Conservation (phyloP, 1,140 invertebrate species). For the Mizuhopecten yessoensis region DNA sequence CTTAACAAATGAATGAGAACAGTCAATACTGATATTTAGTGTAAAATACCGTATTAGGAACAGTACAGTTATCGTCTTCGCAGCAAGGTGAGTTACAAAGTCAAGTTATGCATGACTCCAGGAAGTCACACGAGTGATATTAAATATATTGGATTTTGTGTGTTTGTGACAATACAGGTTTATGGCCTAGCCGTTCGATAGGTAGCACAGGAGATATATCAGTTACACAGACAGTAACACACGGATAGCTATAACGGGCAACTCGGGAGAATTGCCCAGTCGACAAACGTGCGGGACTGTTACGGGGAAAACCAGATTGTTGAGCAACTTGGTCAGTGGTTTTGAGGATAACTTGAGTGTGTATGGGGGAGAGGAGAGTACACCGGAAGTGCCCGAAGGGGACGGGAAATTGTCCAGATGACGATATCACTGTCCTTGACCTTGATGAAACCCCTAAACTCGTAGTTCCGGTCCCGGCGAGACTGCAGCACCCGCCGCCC, state of each 20-base stretch:
- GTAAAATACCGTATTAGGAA: not conserved
- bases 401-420: slow-evolving; percentile 21
- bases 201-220: slow-evolving; percentile 17
- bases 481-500: not conserved
- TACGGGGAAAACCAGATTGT: not conserved
- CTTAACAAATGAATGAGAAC: not conserved
- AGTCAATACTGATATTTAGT: not conserved
- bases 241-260: not conserved
- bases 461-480: not conserved
- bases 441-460: slow-evolving; percentile 9
- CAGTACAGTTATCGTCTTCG: not conserved
- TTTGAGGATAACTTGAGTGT: not conserved
- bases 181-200: slow-evolving; percentile 23
- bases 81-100: not conserved
- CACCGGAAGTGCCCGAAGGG: slow-evolving; percentile 36
- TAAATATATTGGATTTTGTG: slow-evolving; percentile 12
- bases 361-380: slow-evolving; percentile 22
- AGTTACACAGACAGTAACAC: not conserved
- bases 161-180: slow-evolving; percentile 20
- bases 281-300: slow-evolving; percentile 8
- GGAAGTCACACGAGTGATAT: not conserved
- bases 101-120: not conserved
- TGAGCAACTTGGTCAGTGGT: not conserved
- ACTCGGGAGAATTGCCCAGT: not conserved
- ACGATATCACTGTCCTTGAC: slow-evolving; percentile 16